phyloP scores from a whole-genome alignment of 2,888 invertebrate species.

The Physocephala rufipes region DNA sequence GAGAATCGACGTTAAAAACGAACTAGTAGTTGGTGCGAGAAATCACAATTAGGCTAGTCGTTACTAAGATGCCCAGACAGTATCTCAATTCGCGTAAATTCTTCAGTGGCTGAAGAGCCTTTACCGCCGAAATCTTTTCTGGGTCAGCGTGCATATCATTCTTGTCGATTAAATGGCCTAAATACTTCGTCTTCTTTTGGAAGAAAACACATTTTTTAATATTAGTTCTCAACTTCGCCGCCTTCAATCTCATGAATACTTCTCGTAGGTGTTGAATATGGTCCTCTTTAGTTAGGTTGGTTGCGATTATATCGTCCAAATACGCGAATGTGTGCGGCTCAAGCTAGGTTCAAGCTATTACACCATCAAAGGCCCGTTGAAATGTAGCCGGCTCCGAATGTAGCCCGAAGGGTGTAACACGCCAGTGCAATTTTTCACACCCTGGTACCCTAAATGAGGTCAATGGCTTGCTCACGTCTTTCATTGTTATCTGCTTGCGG shows the following conservation, averaged over 20 bases:
- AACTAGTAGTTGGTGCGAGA: no score
- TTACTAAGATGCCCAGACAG: constrained; percentile 6
- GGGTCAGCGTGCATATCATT: constrained; percentile 25
- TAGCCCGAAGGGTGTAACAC: constrained; percentile 31
- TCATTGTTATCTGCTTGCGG: not conserved
- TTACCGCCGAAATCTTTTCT: constrained; percentile 15
- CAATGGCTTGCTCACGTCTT: not conserved
- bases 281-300: not conserved
- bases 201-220: constrained; percentile 18
- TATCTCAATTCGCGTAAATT: constrained; percentile 6
- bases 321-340: constrained; percentile 22
- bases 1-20: no score
- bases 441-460: constrained; percentile 33
- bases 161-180: constrained; percentile 3
- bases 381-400: constrained; percentile 35
- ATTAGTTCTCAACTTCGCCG: constrained; percentile 24
- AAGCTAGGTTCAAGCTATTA: constrained; percentile 18
- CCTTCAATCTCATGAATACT: constrained; percentile 10
- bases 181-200: not conserved
- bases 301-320: constrained; percentile 20
- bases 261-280: not conserved
- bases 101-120: not conserved
- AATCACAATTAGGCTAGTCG: no score
- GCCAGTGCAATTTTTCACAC: constrained; percentile 29
- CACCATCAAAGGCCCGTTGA: constrained; percentile 28